These are phyloP conservation scores for Pyrocephalus nanus DNA, from an alignment of 2,797 vertebrate genomes.

Conservation along the genomic window DNA sequence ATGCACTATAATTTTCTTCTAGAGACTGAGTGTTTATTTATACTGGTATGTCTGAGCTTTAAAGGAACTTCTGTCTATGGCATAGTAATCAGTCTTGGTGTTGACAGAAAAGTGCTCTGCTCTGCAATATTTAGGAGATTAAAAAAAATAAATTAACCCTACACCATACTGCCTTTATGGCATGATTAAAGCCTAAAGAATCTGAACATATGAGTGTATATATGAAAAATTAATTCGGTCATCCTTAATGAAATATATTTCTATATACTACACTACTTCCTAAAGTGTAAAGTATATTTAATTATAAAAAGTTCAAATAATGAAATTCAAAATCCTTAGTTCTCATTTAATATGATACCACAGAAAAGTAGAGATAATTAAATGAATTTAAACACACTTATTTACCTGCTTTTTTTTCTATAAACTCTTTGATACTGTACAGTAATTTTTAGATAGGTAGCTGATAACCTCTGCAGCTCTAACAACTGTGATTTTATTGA, in stretches of 20 bases:
- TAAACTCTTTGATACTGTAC: not conserved
- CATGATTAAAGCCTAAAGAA: not conserved
- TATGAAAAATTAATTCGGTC: not conserved
- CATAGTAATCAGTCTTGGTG: not conserved
- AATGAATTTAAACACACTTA: not conserved
- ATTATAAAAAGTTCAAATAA: not conserved
- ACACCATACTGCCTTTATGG: not conserved
- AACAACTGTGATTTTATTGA: not conserved
- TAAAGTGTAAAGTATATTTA: not conserved
- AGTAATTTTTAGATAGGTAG: not conserved
- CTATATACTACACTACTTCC: not conserved
- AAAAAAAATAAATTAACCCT: not conserved
- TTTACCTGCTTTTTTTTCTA: not conserved
- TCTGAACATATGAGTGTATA: not conserved
- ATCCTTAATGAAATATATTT: not conserved
- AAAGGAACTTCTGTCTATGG: not conserved
- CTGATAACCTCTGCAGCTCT: not conserved
- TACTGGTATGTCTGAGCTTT: not conserved
- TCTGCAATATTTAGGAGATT: not conserved
- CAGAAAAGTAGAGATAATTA: not conserved
- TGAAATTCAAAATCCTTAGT: not conserved
- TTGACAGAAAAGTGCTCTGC: not conserved
- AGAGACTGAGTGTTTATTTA: constrained; percentile 28
- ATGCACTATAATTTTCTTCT: constrained; percentile 53
- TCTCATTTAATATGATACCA: not conserved